Base-by-base conservation (phyloP, 2,797 vertebrate species). In the Alcedo quadribrachys region DNA sequence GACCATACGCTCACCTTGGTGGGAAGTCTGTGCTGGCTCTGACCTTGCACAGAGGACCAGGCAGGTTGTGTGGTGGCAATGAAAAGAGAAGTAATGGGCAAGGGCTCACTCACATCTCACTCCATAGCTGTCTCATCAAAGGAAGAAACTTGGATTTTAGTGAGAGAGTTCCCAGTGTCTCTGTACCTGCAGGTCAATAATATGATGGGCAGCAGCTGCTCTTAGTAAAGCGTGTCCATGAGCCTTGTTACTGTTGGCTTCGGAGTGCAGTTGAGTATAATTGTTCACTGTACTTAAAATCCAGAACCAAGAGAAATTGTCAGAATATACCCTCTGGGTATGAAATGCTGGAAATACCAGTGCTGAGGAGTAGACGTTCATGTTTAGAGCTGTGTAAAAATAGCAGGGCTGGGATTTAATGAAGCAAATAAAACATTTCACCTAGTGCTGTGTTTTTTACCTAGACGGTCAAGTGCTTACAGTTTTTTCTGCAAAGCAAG, bases 281-380 rank as follows among this genome's bases (percentile, higher is more conserved):
- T 93, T 90, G 81, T 70, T 91, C 46, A 0, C 75, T 71, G 83
- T 91, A 53, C 61, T 93, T 91, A 81, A 86, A 82, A 90, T 25
- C 30, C 76, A 74, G 45, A 73, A 57, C 53, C 27, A 3, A 22
- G 61, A 78, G 62, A 70, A 80, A 71, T 62, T 69, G 79, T 77
- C 43, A 10, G 87, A 21, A 68, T 81, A 1, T 62, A 13, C 91
- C 55, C 62, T 40, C 37, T 1, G n/a, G 30, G 37, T 51, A 84
- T 53, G 81, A 87, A 77, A 21, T 33, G 62, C 5, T 17, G 87
- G 87, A 48, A 92, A 60, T 74, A 55, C 30, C 21, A 16, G 76
- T 71, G 75, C 67, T 1, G 9, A 65, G 67, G 24, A 55, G 24
- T 35, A 54, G 84, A 57, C 19, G 8, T 48, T 67, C 20, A 1